phyloP scores from a whole-genome alignment of 2,113 vertebrate species.

The Dryoscopus gambensis region DNA sequence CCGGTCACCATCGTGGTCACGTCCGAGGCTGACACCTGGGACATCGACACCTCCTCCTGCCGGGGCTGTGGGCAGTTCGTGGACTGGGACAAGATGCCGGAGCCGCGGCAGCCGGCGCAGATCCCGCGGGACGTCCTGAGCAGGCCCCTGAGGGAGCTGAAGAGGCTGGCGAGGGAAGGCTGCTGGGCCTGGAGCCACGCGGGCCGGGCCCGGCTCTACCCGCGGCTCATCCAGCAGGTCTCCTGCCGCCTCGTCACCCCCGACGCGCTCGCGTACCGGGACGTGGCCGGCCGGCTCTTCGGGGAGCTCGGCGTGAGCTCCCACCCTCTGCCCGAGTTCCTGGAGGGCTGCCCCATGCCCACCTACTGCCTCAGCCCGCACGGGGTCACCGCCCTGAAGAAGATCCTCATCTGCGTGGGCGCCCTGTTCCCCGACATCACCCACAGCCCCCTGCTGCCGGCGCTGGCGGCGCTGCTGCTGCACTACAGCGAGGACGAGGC shows the following conservation, averaged over 20 bases:
- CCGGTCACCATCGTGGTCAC: constrained; percentile 74
- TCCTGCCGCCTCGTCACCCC: constrained; percentile 66
- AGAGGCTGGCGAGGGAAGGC: constrained; percentile 78
- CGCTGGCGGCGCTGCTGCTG: constrained; percentile 80
- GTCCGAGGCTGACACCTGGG: constrained; percentile 74
- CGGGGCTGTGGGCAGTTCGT: constrained; percentile 80
- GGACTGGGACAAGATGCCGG: constrained; percentile 81
- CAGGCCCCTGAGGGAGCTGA: constrained; percentile 71
- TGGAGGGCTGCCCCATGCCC: constrained; percentile 78
- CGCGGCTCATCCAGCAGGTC: constrained; percentile 78
- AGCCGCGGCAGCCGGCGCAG: constrained; percentile 13
- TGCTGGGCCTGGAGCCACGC: constrained; percentile 75
- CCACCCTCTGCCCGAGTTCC: constrained; percentile 80
- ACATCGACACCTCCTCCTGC: constrained; percentile 66
- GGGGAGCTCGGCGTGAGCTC: constrained; percentile 67
- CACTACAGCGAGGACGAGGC: constrained; percentile 85
- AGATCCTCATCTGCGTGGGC: constrained; percentile 79
- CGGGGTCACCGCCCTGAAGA: constrained; percentile 78
- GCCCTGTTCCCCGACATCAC: constrained; percentile 80
- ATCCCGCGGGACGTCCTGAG: constrained; percentile 61
- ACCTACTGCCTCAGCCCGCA: constrained; percentile 80
- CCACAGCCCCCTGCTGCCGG: constrained; percentile 80
- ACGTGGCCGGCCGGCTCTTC: constrained; percentile 70
- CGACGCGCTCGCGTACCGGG: constrained; percentile 70
- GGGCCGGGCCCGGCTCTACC: constrained; percentile 79